Conservation (phyloP, 92 coral and sea anemone species). For the Nematostella vectensis region DNA sequence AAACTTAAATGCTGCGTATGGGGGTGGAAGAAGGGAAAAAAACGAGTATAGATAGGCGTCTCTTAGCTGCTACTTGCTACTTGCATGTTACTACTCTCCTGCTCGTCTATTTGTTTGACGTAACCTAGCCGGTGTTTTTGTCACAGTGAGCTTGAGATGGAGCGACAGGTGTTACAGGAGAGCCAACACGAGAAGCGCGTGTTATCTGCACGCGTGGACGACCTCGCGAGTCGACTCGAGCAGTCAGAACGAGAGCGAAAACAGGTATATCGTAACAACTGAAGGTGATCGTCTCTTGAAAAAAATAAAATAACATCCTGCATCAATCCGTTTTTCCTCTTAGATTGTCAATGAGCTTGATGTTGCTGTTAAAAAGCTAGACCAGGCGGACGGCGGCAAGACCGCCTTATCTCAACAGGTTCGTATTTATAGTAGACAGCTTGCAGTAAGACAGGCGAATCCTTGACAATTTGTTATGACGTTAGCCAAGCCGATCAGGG, state of each 20-base stretch:
- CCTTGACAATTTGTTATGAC: too few species aligned
- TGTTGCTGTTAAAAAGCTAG: conserved; percentile 70
- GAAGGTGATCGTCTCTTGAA: not conserved
- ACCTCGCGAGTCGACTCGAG: conserved; percentile 56
- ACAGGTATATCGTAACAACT: conserved; percentile 32
- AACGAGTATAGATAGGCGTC: too few species aligned
- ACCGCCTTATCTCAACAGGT: conserved; percentile 79
- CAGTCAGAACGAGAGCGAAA: conserved; percentile 74
- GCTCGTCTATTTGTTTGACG: too few species aligned
- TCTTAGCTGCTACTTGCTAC: too few species aligned
- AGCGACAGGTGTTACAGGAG: conserved; percentile 62
- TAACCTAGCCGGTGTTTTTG: too few species aligned
- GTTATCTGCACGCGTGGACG: conserved; percentile 65
- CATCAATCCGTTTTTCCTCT: not conserved
- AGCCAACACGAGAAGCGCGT: conserved; percentile 71
- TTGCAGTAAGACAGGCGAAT: too few species aligned
- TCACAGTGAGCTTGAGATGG: conserved; percentile 62
- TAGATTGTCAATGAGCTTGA: conserved; percentile 79
- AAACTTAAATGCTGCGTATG: too few species aligned
- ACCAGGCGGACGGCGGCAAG: conserved; percentile 91
- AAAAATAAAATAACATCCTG: not conserved
- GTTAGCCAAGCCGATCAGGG: too few species aligned
- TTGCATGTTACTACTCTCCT: too few species aligned
- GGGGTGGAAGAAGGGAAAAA: too few species aligned
- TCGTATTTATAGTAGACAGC: too few species aligned